These are phyloP conservation scores for Cephus pulcher DNA, from an alignment of 2,888 invertebrate species.

Conservation along the genomic window DNA sequence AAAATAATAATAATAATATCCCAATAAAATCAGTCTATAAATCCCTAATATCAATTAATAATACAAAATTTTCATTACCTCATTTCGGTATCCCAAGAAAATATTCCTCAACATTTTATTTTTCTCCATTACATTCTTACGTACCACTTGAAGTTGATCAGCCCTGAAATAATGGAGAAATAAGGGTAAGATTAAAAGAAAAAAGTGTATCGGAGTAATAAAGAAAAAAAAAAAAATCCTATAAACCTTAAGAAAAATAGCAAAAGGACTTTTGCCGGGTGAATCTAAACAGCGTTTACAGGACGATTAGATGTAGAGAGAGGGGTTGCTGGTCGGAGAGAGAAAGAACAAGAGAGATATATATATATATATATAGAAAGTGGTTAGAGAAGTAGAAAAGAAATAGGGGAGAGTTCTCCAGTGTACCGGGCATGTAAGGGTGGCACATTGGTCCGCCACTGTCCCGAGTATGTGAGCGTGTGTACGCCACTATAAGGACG, in stretches of 20 bases:
- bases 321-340: conserved; percentile 14
- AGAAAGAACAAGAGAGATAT: conserved; percentile 10
- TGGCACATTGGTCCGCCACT: not conserved
- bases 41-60: not conserved
- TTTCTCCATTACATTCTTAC: not conserved
- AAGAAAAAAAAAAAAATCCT: not conserved
- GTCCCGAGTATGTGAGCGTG: not conserved
- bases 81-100: not conserved
- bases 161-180: not conserved
- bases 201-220: not conserved
- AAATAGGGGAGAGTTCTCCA: conserved; percentile 9
- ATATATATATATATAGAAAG: not conserved
- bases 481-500: conserved; percentile 15
- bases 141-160: not conserved
- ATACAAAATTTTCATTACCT: not conserved
- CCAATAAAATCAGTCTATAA: not conserved
- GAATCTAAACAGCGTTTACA: conserved; percentile 42
- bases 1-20: not conserved
- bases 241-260: not conserved
- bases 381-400: not conserved
- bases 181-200: not conserved
- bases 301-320: conserved; percentile 44
- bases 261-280: not conserved
- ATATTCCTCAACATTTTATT: not conserved
- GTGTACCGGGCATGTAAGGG: not conserved